These are phyloP conservation scores for Eriocheir sinensis DNA, from an alignment of 1,140 invertebrate genomes.

Conservation along the genomic window DNA sequence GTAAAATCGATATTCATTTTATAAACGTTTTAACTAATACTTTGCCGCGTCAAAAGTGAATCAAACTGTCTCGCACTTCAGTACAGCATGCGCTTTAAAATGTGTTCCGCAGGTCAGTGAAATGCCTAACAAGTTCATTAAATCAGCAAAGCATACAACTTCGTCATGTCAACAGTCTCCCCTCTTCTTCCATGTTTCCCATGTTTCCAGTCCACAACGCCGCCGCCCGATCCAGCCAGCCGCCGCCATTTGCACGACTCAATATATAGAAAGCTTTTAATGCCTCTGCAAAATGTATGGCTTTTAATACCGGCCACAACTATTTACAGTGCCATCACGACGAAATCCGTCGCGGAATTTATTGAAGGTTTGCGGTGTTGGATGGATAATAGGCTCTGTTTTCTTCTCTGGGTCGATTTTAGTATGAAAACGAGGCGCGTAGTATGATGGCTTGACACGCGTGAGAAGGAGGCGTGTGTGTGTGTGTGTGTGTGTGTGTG, in stretches of 20 bases:
- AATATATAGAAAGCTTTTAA: constrained; percentile 1
- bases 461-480: not conserved
- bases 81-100: too few species aligned
- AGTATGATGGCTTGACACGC: not conserved
- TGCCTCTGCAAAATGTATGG: constrained; percentile 14
- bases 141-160: too few species aligned
- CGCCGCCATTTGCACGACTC: not conserved
- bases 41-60: too few species aligned
- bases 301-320: not conserved
- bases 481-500: not conserved
- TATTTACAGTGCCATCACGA: constrained; percentile 9
- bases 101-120: too few species aligned
- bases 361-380: not conserved
- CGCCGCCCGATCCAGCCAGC: not conserved
- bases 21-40: too few species aligned
- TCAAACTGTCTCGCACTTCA: too few species aligned
- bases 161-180: too few species aligned
- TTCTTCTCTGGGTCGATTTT: not conserved
- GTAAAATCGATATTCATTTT: too few species aligned
- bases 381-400: not conserved
- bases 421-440: not conserved
- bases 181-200: too few species aligned
- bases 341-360: not conserved
- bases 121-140: too few species aligned
- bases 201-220: not conserved